These are phyloP conservation scores for Gallinago paraguaiae DNA, from an alignment of 2,113 vertebrate species.

Conservation along the genomic window DNA sequence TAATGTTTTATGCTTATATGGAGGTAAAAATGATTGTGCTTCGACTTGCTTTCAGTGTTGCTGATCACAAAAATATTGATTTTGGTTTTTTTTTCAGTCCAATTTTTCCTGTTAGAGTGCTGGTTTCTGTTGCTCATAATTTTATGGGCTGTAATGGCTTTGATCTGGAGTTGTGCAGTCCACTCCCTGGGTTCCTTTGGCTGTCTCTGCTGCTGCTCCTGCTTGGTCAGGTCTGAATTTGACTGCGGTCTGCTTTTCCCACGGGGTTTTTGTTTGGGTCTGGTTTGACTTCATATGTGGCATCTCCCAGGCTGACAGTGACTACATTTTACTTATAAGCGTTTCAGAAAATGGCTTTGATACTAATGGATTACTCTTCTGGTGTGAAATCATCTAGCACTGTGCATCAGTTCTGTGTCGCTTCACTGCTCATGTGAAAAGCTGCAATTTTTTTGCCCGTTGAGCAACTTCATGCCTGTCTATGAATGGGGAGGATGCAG, in stretches of 20 bases:
- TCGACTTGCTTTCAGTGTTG: not conserved
- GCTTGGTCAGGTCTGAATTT: not conserved
- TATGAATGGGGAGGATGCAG: accelerated
- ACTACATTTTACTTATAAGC: not conserved
- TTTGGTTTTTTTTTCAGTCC: not conserved
- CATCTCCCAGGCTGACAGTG: not conserved
- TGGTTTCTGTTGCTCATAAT: not conserved
- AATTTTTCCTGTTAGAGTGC: not conserved
- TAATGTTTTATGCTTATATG: not conserved
- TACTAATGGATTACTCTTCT: not conserved
- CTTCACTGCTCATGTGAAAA: not conserved
- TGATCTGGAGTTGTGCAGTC: not conserved
- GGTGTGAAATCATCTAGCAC: not conserved
- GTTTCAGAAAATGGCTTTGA: not conserved
- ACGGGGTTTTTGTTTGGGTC: not conserved
- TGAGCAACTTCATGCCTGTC: not conserved
- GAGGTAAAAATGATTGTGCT: not conserved
- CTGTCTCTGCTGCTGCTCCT: not conserved
- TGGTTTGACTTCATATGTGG: not conserved
- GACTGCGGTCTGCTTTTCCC: not conserved
- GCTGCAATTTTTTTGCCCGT: not conserved
- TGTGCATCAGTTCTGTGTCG: not conserved
- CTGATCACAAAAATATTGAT: not conserved
- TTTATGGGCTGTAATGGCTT: not conserved
- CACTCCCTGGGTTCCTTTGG: not conserved